Evolutionary conservation across 2,888 invertebrate genomes (phyloP).

Genomic region (Hypolimnas misippus): DNA sequence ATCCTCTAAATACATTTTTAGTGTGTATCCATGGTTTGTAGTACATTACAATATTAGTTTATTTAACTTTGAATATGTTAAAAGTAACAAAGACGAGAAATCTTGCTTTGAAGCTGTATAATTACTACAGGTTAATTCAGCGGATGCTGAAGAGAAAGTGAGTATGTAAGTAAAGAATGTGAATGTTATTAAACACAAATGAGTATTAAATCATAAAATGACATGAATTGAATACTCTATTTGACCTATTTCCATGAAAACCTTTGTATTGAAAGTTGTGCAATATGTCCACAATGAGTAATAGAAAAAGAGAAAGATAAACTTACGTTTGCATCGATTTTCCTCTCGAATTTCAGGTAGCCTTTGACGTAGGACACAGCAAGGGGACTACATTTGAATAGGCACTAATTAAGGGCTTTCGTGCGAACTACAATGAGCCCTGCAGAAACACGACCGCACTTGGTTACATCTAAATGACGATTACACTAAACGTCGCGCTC

Average conservation of each 20-base stretch:
- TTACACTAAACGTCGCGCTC: slow-evolving; percentile 47
- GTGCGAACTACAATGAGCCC: slow-evolving; percentile 82
- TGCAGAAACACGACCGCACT: slow-evolving; percentile 74
- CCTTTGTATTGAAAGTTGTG: slow-evolving; percentile 34
- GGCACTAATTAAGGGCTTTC: slow-evolving; percentile 79
- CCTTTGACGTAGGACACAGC: slow-evolving; percentile 65
- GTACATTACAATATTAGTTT: background rate
- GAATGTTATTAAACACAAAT: slow-evolving; percentile 16
- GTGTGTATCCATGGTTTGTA: background rate
- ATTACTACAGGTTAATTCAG: background rate
- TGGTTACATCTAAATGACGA: slow-evolving; percentile 76
- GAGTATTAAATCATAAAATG: background rate
- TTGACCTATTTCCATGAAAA: slow-evolving; percentile 27
- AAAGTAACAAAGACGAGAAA: background rate
- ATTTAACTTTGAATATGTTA: background rate
- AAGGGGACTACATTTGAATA: slow-evolving; percentile 83
- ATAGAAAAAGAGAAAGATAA: slow-evolving; percentile 14
- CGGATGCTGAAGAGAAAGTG: slow-evolving; percentile 4
- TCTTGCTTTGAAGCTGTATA: slow-evolving; percentile 15
- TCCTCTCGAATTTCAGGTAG: slow-evolving; percentile 70
- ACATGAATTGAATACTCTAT: slow-evolving; percentile 10
- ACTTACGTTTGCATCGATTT: slow-evolving; percentile 82
- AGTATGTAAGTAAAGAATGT: background rate
- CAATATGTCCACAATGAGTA: slow-evolving; percentile 32
- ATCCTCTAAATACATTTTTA: no score